These are phyloP conservation scores for Cardiocondyla obscurior DNA, from an alignment of 1,140 invertebrate genomes.

Conservation along the genomic window DNA sequence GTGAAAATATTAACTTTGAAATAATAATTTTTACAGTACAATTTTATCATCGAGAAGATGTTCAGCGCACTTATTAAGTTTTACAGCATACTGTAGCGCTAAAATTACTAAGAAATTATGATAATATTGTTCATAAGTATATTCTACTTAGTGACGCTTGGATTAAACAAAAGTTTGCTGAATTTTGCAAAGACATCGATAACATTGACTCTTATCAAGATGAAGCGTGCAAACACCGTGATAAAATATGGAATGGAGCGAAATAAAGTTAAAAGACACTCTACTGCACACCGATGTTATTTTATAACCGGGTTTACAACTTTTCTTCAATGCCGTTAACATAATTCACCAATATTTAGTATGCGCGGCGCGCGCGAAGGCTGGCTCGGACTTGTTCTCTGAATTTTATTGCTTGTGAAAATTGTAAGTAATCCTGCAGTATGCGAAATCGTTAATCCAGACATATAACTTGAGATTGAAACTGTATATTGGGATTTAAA, in stretches of 20 bases:
- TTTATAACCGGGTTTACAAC: conserved; percentile 11
- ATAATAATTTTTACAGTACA: background rate
- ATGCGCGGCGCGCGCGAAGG: background rate
- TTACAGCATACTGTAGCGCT: background rate
- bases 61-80: background rate
- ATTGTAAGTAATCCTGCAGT: background rate
- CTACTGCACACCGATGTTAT: background rate
- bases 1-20: background rate
- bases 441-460: background rate
- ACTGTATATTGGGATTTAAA: background rate
- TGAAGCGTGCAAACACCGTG: background rate
- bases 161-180: background rate
- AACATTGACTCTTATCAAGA: background rate
- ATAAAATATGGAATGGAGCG: background rate
- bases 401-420: conserved; percentile 1
- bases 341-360: conserved; percentile 29
- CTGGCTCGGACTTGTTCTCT: background rate
- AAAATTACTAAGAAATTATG: background rate
- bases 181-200: background rate
- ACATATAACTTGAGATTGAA: background rate
- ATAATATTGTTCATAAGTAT: background rate
- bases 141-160: background rate
- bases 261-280: background rate
- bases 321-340: background rate
- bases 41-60: background rate